phyloP scores from a whole-genome alignment of 1,140 invertebrate genomes.

The Polyergus mexicanus region DNA sequence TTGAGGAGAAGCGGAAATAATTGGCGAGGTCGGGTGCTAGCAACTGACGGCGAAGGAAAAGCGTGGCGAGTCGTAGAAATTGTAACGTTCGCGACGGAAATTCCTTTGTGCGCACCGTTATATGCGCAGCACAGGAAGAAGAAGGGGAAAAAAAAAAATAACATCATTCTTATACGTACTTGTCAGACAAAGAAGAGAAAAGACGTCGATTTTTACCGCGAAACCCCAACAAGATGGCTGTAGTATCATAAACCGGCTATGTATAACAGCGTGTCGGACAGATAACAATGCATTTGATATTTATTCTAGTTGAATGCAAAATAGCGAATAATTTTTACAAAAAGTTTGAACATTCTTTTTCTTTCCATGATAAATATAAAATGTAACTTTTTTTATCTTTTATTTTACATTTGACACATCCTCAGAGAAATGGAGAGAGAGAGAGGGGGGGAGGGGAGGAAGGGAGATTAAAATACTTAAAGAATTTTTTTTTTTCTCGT shows the following conservation, averaged over 20 bases:
- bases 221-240: constrained; percentile 7
- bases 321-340: not conserved
- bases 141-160: not conserved
- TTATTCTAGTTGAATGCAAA: not conserved
- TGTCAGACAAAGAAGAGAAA: constrained; percentile 3
- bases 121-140: no score
- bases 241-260: constrained; percentile 9
- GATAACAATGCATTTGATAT: not conserved
- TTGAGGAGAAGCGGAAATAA: constrained; percentile 31
- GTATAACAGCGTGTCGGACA: not conserved
- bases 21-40: constrained; percentile 24
- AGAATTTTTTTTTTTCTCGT: not conserved
- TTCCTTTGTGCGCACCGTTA: constrained; percentile 28
- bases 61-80: not conserved
- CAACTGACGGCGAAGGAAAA: not conserved
- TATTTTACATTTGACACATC: no score
- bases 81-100: constrained; percentile 1
- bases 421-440: not conserved
- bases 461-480: not conserved
- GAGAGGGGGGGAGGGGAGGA: not conserved
- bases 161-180: constrained; percentile 11
- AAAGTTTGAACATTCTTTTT: not conserved
- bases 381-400: no score
- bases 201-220: constrained; percentile 7
- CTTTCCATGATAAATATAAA: no score